Base-by-base conservation (phyloP, 2,888 invertebrate genomes). In the Rhamnusium bicolor region DNA sequence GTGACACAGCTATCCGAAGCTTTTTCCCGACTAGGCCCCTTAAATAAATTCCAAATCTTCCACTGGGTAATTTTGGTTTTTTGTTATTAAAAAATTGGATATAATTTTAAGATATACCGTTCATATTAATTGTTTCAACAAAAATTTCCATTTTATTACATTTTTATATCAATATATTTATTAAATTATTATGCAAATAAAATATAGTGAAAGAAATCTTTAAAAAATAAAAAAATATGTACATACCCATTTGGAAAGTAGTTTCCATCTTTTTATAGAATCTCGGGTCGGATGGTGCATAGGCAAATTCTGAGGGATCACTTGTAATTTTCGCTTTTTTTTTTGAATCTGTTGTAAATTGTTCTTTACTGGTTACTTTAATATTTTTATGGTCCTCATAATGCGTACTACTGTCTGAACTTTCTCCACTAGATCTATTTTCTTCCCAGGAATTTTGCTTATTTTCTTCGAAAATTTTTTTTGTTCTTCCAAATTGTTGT, bases 241-340 rank as follows among this genome's bases (percentile, higher is more conserved):
- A n/a, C n/a, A n/a, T n/a, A 67, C 67, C 67, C 19, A 27, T 40
- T 56, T 24, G 46, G 18, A 29, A 32, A 7, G 21, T 21, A 18
- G 71, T 53, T 53, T 70, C 66, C 12, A 62, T 18, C 54, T 82
- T 81, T 47, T 84, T 82, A 73, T 85, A 87, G 79, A 86, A 88
- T 68, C 87, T 80, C 0, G 87, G 84, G 83, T 88, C 88, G 0
- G 86, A 81, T 8, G 88, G 88, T 16, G 83, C 82, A 72, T 86
- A 87, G 4, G 86, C 88, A 79, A 88, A 88, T 67, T 87, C 84
- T 7, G 81, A 80, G 1, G 85, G 85, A 78, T 87, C 85, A 6
- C 84, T 83, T 0, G 77, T 82, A 10, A 81, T 49, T 69, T 82
- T 81, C 5, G 78, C 80, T 46, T 82, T 69, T 32, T 76, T 69